These are phyloP conservation scores for Rhinopomastus cyanomelas DNA, from an alignment of 2,113 vertebrate species.

Conservation along the genomic window DNA sequence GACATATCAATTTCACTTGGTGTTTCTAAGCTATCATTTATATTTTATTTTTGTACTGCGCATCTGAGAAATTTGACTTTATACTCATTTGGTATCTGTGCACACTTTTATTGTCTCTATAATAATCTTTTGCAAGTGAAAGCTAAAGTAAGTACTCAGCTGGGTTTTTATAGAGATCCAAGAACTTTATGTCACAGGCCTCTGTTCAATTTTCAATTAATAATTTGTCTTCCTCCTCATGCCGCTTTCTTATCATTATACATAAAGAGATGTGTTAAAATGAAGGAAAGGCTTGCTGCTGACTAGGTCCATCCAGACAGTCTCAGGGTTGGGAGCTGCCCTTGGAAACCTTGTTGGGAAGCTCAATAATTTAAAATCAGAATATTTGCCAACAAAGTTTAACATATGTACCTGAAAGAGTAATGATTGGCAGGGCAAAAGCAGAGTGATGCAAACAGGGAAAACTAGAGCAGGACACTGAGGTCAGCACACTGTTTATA, in stretches of 20 bases:
- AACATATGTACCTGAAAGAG: background rate
- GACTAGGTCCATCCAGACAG: background rate
- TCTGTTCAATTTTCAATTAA: constrained; percentile 41
- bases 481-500: background rate
- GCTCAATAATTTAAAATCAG: background rate
- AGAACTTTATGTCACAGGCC: constrained; percentile 23
- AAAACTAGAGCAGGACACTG: background rate
- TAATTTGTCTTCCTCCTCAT: background rate
- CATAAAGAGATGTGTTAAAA: constrained; percentile 10
- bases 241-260: constrained; percentile 1
- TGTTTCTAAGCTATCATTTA: background rate
- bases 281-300: constrained; percentile 9
- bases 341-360: background rate
- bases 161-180: constrained; percentile 28
- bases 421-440: background rate
- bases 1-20: background rate
- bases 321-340: background rate
- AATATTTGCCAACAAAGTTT: background rate
- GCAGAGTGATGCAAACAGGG: background rate
- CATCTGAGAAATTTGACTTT: constrained; percentile 12
- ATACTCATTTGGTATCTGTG: background rate
- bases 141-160: constrained; percentile 11
- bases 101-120: constrained; percentile 25
- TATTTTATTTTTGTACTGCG: background rate
- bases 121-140: constrained; percentile 25